Evolutionary conservation across 2,797 vertebrate species (phyloP).

Genomic region (Aldrovandia affinis): DNA sequence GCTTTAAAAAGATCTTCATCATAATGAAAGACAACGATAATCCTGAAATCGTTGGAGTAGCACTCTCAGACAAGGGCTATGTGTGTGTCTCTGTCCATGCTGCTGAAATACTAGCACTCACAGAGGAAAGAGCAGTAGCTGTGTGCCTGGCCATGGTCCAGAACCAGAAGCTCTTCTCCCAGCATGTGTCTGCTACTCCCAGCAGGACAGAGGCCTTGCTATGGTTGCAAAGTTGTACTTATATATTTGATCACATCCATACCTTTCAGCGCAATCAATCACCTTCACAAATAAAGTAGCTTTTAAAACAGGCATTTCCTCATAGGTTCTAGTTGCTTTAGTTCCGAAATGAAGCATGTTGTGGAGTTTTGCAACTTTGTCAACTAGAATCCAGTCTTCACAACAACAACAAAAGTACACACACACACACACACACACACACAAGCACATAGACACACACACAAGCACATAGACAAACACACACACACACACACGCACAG

Average conservation of each 20-base stretch:
- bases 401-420: background rate
- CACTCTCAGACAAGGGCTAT: background rate
- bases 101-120: background rate
- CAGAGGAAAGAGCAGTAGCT: background rate
- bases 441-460: too few species aligned
- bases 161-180: background rate
- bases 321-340: background rate
- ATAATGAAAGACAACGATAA: too few species aligned
- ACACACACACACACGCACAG: too few species aligned
- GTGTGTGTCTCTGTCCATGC: background rate
- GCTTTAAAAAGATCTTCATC: too few species aligned
- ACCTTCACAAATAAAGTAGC: background rate
- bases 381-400: too few species aligned
- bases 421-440: too few species aligned
- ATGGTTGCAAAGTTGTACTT: background rate
- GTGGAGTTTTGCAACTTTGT: background rate
- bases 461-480: too few species aligned
- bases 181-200: background rate
- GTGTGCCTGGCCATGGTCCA: conserved; percentile 11
- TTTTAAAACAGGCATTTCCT: background rate
- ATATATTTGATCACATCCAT: background rate
- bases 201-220: background rate
- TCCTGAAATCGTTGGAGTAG: too few species aligned
- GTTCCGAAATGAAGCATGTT: background rate
- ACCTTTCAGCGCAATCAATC: background rate